Base-by-base conservation (phyloP, 2,797 vertebrate genomes). In the Sebastes kiyomatsui region DNA sequence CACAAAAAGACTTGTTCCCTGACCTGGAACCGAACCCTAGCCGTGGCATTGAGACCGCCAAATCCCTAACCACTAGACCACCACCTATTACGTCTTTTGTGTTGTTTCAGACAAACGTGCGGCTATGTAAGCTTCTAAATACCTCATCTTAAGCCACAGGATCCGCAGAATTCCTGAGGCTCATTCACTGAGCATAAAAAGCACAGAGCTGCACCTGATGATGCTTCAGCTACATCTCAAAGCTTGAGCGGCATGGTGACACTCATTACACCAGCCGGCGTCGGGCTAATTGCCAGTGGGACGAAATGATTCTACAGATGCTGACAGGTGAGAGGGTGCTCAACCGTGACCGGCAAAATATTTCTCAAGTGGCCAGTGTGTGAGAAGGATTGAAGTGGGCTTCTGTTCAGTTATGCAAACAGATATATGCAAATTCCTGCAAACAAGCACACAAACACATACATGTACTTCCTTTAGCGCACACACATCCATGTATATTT, bases 311-410 rank as follows among this genome's bases (percentile, higher is more conserved):
- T 90, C 89, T 94, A 85, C 87, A 82, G 85, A 89, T 74, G 83
- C 85, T 96, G 96, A 96, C 94, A 94, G 96, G 95, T 95, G 94
- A 95, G 94, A 88, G 86, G 87, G 88, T 52, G 77, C 75, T 94
- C 91, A 93, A 85, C 90, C 94, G 83, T 92, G 94, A 94, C 93
- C 10, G 0, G 80, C 66, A 30, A 85, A 83, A 87, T 79, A 94
- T 91, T 91, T 92, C 92, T 94, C 90, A 64, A 84, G 86, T 92
- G 95, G 78, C 91, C 83, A 6, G 84, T 83, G 77, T 87, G 54
- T 86, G 87, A 85, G 33, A 42, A 20, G 65, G 32, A 68, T 12
- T 65, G 65, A 80, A 69, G 56, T 10, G 27, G 18, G 22, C 18
- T 74, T 68, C 38, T 38, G 13, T 75, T 67, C 28, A 72, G 20